Base-by-base conservation (phyloP, 2,888 invertebrate species). In the Lacanobia wlatinum region DNA sequence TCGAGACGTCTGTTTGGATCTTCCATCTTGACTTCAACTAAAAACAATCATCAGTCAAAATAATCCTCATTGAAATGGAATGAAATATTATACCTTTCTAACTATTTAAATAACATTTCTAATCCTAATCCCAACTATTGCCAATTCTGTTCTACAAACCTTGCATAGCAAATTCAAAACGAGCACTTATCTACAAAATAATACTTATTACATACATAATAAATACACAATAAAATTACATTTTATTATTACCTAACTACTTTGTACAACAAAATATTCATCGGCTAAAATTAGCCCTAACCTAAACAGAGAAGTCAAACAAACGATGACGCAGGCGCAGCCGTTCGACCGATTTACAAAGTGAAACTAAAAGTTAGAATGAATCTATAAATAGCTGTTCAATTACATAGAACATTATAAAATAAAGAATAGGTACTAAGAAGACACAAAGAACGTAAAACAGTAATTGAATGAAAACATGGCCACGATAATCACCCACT, bases 1-100 rank as follows among this genome's bases (percentile, higher is more conserved):
- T 73, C 73, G 16, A 53, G 70, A 28, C 71, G 71, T 52, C 8
- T 64, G 10, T 75, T 63, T 8, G 55, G 60, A 8, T 40, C 64
- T 56, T 52, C 76, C 80, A 82, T 81, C 34, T 68, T 65, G 53
- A 50, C 23, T 14, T 38, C 9, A 12, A n/a, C 55, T 62, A 38
- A 12, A 76, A 56, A 61, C 2, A 23, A 40, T 5, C 10, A 9
- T 28, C 5, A 12, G 1, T 4, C 1, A 55, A 18, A 43, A 23
- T n/a, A 28, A 8, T 50, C 28, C 3, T 28, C 50, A 50, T 52
- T 43, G 18, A 46, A 46, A 18, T 34, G 6, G 21, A 59, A 34
- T 28, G 2, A 28, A 28, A 28, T 28, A 28, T 28, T 4, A 2
- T 46, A 46, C 16, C 46, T 16, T 16, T 16, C 48, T 48, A 18